A percentile compares a stretch with the other conserved stretches of the same genome.
phyloP scores from a whole-genome alignment of 2,113 vertebrate genomes.

The Rhabdomys dilectus region DNA sequence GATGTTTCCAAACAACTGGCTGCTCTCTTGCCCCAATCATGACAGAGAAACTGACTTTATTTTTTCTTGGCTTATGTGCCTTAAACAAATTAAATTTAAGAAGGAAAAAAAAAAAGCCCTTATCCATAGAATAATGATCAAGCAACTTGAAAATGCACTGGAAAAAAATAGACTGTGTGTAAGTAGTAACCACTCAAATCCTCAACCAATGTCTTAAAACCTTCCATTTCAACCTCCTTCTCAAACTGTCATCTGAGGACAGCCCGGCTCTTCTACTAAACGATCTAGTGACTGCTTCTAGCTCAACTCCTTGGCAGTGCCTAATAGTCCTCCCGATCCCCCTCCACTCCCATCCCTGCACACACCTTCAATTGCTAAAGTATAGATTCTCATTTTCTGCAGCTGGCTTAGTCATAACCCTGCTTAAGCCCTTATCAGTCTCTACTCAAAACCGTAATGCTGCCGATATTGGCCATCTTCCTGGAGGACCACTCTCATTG shows the following conservation, averaged over 20 bases:
- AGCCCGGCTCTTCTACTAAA: background rate
- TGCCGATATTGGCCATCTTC: background rate
- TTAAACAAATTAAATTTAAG: slow-evolving; percentile 11
- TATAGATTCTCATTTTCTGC: background rate
- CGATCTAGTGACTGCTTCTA: background rate
- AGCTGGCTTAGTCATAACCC: background rate
- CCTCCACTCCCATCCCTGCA: too few species aligned
- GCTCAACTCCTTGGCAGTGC: background rate
- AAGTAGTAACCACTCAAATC: background rate
- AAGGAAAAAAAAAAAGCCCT: background rate
- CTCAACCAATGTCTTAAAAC: background rate
- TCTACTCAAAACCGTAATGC: background rate
- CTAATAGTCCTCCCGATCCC: background rate
- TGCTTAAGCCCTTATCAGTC: background rate
- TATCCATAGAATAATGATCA: background rate
- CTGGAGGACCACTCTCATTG: background rate
- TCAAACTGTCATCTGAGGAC: background rate
- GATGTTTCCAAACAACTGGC: slow-evolving; percentile 19
- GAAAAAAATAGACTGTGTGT: background rate
- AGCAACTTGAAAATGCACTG: slow-evolving; percentile 21
- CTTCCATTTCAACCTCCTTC: background rate
- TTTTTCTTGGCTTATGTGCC: background rate
- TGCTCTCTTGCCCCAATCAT: background rate
- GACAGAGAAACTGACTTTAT: background rate
- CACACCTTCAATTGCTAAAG: background rate